Percentiles rank a stretch among this genome's conserved stretches.
Conservation (phyloP, 2,113 vertebrate species). For the Halichoeres trimaculatus region DNA sequence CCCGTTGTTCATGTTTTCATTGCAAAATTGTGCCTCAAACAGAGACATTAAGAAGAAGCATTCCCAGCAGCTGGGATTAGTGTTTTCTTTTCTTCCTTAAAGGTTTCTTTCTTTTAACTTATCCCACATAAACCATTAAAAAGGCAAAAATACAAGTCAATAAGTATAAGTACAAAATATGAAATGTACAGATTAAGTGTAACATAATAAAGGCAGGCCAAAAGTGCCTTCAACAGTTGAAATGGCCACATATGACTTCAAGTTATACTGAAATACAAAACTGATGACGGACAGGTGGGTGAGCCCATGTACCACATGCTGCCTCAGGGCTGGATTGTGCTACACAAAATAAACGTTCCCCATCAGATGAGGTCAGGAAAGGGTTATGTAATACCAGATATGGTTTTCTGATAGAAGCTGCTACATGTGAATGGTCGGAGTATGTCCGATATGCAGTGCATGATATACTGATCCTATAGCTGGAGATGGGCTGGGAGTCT, state of each 20-base stretch:
- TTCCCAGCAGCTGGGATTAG: constrained; percentile 70
- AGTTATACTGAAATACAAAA: constrained; percentile 70
- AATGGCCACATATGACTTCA: constrained; percentile 64
- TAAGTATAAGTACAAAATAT: constrained; percentile 73
- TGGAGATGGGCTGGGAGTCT: constrained; percentile 27
- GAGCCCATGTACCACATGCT: constrained; percentile 67
- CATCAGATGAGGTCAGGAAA: constrained; percentile 61
- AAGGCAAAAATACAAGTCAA: constrained; percentile 62
- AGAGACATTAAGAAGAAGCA: constrained; percentile 57
- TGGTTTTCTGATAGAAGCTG: constrained; percentile 50
- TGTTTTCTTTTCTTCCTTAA: constrained; percentile 58
- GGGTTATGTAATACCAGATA: constrained; percentile 39
- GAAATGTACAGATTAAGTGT: constrained; percentile 72
- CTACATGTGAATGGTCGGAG: constrained; percentile 64
- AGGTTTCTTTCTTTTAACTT: constrained; percentile 39
- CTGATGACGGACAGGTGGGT: constrained; percentile 35
- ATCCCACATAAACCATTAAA: constrained; percentile 57
- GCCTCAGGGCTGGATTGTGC: constrained; percentile 74
- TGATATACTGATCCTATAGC: constrained; percentile 59
- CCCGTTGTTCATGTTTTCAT: constrained; percentile 56
- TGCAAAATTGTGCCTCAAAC: constrained; percentile 68
- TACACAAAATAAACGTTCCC: constrained; percentile 75
- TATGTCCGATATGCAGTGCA: constrained; percentile 64
- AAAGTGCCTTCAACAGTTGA: constrained; percentile 65
- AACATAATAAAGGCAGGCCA: constrained; percentile 68